Evolutionary conservation across 2,113 vertebrate genomes (phyloP).

Genomic region (Apteryx mantelli): DNA sequence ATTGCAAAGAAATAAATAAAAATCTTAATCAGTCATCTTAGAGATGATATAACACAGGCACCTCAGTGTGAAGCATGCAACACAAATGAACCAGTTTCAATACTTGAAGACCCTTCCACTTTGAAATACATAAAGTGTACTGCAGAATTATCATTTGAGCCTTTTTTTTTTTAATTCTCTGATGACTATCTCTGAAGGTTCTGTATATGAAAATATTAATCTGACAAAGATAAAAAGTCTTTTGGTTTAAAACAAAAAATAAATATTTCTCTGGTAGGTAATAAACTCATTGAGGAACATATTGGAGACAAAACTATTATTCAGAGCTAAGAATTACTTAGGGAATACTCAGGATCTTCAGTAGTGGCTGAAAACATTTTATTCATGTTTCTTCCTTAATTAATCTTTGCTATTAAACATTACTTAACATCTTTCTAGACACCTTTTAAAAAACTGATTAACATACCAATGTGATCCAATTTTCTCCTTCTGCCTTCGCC

Average conservation of each 20-base stretch:
- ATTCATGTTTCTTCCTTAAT: background rate
- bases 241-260: background rate
- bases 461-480: background rate
- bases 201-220: background rate
- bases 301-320: background rate
- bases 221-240: background rate
- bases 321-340: background rate
- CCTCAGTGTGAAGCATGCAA: background rate
- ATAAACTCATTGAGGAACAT: background rate
- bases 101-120: background rate
- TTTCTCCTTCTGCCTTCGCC: background rate
- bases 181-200: background rate
- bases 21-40: background rate
- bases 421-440: background rate
- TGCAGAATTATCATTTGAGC: background rate
- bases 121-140: background rate
- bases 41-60: background rate
- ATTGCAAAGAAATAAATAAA: background rate
- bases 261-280: background rate
- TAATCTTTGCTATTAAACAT: background rate
- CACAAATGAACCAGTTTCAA: background rate
- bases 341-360: background rate
- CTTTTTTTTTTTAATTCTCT: background rate
- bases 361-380: background rate
- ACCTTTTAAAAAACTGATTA: background rate